phyloP scores from a whole-genome alignment of 2,113 vertebrate genomes.

The Platysternon megacephalum region DNA sequence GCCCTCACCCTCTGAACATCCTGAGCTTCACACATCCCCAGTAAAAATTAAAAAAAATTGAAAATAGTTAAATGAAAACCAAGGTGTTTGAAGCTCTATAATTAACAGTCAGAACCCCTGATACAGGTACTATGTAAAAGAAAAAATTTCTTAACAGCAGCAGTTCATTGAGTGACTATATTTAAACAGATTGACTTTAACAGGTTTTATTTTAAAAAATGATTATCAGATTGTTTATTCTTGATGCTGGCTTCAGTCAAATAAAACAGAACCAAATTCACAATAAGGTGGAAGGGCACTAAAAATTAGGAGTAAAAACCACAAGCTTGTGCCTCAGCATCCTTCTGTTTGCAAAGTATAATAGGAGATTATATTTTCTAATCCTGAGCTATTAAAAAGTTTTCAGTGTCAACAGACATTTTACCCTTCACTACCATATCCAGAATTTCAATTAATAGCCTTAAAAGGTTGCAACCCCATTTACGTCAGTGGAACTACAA shows the following conservation, averaged over 20 bases:
- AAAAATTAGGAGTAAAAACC: neutral
- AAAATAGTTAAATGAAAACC: neutral
- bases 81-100: neutral
- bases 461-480: neutral
- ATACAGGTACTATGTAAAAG: neutral
- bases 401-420: neutral
- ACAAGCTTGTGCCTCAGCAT: neutral
- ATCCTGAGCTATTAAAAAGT: neutral
- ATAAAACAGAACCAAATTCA: neutral
- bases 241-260: neutral
- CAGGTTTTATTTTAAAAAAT: too few relatives aligned
- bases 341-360: neutral
- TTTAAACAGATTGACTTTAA: neutral
- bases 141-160: accelerated
- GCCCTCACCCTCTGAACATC: neutral
- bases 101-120: neutral
- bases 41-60: neutral
- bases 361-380: neutral
- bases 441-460: neutral
- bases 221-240: neutral
- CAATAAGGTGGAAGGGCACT: neutral
- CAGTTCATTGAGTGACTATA: neutral
- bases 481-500: neutral
- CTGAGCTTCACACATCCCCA: neutral
- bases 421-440: neutral